Conservation (phyloP, 2,797 vertebrate species). For the Pipistrellus pipistrellus region DNA sequence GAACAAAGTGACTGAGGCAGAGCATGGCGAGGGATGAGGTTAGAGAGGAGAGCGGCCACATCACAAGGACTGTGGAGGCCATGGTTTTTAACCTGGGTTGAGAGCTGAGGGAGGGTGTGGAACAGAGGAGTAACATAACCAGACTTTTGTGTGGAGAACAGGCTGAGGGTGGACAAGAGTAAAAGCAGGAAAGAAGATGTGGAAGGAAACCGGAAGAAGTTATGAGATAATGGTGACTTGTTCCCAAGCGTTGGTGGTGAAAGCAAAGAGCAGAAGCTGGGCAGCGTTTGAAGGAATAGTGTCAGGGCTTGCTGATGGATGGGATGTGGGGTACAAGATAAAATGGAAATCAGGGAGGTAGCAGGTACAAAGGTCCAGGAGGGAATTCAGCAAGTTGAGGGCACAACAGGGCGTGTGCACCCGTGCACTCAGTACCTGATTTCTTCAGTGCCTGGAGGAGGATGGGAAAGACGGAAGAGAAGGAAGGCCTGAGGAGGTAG, state of each 20-base stretch:
- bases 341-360: not conserved
- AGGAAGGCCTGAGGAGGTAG: not conserved
- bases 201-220: constrained; percentile 14
- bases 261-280: not conserved
- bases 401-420: not conserved
- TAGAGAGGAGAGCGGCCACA: not conserved
- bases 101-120: not conserved
- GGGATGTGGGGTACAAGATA: not conserved
- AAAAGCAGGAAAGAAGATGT: not conserved
- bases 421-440: not conserved
- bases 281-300: not conserved
- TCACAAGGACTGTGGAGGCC: not conserved
- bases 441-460: not conserved
- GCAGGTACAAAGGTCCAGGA: not conserved
- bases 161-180: not conserved
- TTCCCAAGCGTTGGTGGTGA: not conserved
- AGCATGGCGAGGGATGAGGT: not conserved
- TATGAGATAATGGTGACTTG: not conserved
- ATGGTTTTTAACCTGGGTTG: not conserved
- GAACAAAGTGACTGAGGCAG: not conserved
- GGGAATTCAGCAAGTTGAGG: not conserved
- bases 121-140: not conserved
- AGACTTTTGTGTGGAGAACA: not conserved
- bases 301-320: not conserved
- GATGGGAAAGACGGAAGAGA: not conserved